Conservation (phyloP, 2,797 vertebrate genomes). For the Poeciliopsis paucimaculata region DNA sequence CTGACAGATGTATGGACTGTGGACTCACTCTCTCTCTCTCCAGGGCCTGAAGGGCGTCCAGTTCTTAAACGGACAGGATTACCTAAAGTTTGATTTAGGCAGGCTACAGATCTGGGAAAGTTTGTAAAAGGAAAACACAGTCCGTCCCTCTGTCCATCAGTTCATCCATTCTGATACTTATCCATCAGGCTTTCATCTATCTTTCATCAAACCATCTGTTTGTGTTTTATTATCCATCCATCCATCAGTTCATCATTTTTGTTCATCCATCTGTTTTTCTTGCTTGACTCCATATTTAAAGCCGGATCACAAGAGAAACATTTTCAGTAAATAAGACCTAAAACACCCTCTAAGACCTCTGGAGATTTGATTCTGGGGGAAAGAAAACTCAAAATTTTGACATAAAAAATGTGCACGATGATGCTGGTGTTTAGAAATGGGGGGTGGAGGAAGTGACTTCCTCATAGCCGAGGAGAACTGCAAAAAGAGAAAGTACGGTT, state of each 20-base stretch:
- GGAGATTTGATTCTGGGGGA: neutral
- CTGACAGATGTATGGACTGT: conserved; percentile 40
- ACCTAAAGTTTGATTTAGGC: neutral
- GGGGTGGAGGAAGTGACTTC: conserved; percentile 26
- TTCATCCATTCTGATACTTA: neutral
- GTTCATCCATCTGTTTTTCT: neutral
- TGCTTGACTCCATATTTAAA: neutral
- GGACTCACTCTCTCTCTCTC: conserved; percentile 42
- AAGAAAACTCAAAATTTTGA: neutral
- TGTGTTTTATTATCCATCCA: neutral
- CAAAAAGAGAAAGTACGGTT: conserved; percentile 54
- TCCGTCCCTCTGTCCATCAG: neutral
- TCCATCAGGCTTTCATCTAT: neutral
- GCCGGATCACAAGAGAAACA: neutral
- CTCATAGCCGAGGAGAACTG: conserved; percentile 37
- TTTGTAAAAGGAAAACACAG: neutral
- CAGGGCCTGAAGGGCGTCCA: conserved; percentile 14
- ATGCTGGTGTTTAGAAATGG: conserved; percentile 26
- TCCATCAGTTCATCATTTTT: neutral
- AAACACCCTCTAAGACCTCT: neutral
- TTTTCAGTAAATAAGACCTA: neutral
- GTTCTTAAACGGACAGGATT: neutral
- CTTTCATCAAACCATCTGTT: neutral
- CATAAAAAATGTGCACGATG: neutral
- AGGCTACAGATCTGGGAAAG: neutral